Percentiles rank a stretch among this genome's conserved stretches.
phyloP scores from a whole-genome alignment of 2,113 vertebrate genomes.

The Hyperopisus bebe region DNA sequence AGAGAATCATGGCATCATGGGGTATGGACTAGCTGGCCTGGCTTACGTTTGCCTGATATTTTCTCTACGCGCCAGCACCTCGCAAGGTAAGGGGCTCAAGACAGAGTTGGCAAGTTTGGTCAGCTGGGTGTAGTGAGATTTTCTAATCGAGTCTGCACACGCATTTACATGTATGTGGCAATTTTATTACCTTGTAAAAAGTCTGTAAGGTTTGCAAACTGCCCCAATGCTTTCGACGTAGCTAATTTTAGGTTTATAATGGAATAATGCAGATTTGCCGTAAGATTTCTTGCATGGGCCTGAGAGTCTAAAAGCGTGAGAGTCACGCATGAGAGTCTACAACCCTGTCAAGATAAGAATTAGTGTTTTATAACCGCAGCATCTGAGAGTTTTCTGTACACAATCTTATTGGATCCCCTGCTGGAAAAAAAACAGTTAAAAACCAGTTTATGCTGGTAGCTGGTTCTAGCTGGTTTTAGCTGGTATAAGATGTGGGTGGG shows the following conservation, averaged over 20 bases:
- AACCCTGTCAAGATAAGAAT: not conserved
- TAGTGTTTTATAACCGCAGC: not conserved
- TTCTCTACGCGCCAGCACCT: constrained; percentile 20
- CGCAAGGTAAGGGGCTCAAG: constrained; percentile 36
- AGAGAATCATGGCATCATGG: constrained; percentile 44
- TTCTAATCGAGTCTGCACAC: not conserved
- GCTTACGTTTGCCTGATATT: constrained; percentile 25
- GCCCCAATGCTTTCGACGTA: not conserved
- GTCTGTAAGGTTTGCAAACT: not conserved
- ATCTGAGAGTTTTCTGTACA: not conserved
- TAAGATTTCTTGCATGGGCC: not conserved
- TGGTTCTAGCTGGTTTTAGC: not conserved
- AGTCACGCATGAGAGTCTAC: not conserved
- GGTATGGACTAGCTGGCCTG: constrained; percentile 33
- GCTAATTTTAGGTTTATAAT: not conserved
- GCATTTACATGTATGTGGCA: not conserved
- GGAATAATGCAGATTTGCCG: not conserved
- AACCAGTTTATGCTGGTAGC: not conserved
- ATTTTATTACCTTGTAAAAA: not conserved
- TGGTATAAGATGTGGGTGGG: not conserved
- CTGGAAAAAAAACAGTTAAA: not conserved
- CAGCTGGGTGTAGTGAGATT: not conserved
- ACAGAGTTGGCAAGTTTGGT: not conserved
- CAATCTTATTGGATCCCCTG: not conserved
- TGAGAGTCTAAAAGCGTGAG: not conserved